Base-by-base conservation (phyloP, 2,888 invertebrate genomes). In the Ceratothoa steindachneri region DNA sequence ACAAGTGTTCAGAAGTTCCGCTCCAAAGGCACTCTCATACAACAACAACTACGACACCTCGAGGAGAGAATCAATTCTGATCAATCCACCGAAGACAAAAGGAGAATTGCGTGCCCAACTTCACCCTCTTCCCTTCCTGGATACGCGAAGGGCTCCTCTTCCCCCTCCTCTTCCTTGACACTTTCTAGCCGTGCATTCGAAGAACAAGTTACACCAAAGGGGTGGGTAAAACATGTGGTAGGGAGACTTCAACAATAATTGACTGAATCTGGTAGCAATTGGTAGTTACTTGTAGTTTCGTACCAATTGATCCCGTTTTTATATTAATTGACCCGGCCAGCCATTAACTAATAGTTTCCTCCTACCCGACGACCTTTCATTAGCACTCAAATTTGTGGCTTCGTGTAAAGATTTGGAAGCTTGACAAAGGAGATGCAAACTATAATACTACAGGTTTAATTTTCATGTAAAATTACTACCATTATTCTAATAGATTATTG, bases 171-270 rank as follows among this genome's bases (percentile, higher is more conserved):
- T 15, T 31, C 69, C 7, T 65, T 68, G 29, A 22, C 64, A 28
- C 27, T 65, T 22, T 1, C 53, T 12, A 28, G 22, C n/a, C 24
- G 55, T 28, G 55, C 22, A 9, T 22, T 71, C 27, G 70, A 69
- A 2, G 69, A 81, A 74, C 27, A 80, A 81, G 69, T 82, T 24
- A 80, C 82, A 78, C 81, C 83, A 28, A 82, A 88, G 84, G 89
- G 89, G 81, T 91, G 91, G 91, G 91, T 91, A 0, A 90, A 89
- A 82, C 89, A 90, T 81, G 89, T 91, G 82, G 89, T 90, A 15
- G 90, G 89, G 81, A 88, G 90, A 86, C 88, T 91, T 82, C 90
- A 91, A 22, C 71, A 71, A 28, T 64, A 27, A 27, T 19, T 81
- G 83, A 81, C 12, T 81, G n/a, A 73, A 30, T 69, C 72, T 41